Conservation (phyloP, 2,797 vertebrate genomes). For the Labeo calbasu region DNA sequence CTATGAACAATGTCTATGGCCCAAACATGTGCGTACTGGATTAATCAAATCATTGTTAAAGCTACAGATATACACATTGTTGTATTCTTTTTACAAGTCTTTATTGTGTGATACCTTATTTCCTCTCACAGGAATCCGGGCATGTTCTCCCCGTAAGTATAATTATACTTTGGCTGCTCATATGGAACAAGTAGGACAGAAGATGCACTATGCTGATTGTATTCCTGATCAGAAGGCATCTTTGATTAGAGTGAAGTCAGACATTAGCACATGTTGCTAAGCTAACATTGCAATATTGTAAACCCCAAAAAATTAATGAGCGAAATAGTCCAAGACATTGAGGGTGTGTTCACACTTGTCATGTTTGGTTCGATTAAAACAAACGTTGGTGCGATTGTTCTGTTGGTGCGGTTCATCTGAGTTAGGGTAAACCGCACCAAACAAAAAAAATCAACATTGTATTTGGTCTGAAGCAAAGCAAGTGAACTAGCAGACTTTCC, state of each 20-base stretch:
- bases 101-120: not conserved
- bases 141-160: slow-evolving; percentile 22
- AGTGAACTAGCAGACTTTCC: no score
- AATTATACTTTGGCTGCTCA: not conserved
- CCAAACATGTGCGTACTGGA: slow-evolving; percentile 59
- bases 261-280: not conserved
- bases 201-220: not conserved
- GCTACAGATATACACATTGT: not conserved
- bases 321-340: not conserved
- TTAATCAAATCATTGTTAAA: not conserved
- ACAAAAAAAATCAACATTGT: no score
- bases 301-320: not conserved
- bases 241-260: not conserved
- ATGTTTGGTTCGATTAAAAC: no score
- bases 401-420: no score
- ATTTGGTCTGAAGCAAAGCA: no score
- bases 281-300: not conserved
- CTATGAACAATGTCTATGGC: not conserved
- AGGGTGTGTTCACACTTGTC: no score
- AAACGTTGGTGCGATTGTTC: no score
- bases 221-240: not conserved
- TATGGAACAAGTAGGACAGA: not conserved
- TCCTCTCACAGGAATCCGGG: slow-evolving; percentile 1
- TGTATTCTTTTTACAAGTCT: slow-evolving; percentile 6
- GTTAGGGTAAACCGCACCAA: no score